Conservation (phyloP, 2,113 vertebrate genomes). For the Rana temporaria region DNA sequence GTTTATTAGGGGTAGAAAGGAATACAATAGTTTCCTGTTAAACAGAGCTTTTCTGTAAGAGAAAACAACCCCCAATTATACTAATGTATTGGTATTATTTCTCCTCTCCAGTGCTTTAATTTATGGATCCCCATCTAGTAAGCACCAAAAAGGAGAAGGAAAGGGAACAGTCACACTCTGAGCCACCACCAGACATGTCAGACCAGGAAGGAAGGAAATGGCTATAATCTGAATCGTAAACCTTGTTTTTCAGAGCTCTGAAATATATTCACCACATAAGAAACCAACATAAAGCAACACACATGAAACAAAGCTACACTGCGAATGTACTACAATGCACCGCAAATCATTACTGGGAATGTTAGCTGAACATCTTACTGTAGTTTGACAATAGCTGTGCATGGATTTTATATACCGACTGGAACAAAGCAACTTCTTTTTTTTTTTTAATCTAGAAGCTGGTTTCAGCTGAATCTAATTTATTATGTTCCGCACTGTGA, state of each 20-base stretch:
- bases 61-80: too few relatives aligned
- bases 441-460: constrained; percentile 59
- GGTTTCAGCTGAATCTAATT: constrained; percentile 61
- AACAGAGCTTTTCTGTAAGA: too few relatives aligned
- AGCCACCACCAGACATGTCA: neutral
- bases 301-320: constrained; percentile 1
- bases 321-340: neutral
- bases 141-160: constrained; percentile 5
- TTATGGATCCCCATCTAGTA: too few relatives aligned
- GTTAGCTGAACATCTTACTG: neutral
- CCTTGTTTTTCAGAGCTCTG: neutral
- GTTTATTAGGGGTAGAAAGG: too few relatives aligned
- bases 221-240: constrained; percentile 32
- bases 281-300: neutral
- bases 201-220: constrained; percentile 44
- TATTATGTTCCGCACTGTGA: constrained; percentile 61
- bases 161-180: neutral
- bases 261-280: neutral
- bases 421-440: constrained; percentile 58
- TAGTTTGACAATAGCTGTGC: neutral
- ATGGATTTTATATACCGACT: constrained; percentile 13
- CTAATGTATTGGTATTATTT: too few relatives aligned
- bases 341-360: neutral
- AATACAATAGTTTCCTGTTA: too few relatives aligned
- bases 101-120: too few relatives aligned